These are phyloP conservation scores for Drosophila fuyamai DNA, from an alignment of 1,140 invertebrate species.

Conservation along the genomic window DNA sequence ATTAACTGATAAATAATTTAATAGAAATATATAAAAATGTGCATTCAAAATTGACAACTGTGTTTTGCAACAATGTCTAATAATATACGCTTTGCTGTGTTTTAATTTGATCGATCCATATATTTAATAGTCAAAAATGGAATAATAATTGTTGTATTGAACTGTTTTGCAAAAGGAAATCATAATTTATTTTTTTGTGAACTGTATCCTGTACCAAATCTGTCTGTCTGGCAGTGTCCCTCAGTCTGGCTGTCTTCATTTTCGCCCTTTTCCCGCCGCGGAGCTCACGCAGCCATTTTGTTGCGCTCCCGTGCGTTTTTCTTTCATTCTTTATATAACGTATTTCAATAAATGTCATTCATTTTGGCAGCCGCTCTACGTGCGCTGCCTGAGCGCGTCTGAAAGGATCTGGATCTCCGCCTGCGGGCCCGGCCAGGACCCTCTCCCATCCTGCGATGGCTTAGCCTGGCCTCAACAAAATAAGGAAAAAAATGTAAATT, in stretches of 20 bases:
- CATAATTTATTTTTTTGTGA: not conserved
- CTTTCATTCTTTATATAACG: constrained; percentile 62
- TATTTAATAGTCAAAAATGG: not conserved
- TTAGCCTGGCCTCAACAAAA: constrained; percentile 31
- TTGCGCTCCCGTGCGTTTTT: constrained; percentile 60
- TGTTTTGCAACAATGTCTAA: too few relatives aligned
- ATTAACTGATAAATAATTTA: too few relatives aligned
- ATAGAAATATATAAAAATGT: too few relatives aligned
- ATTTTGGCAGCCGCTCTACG: constrained; percentile 76
- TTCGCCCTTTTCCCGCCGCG: constrained; percentile 11
- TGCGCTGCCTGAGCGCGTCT: constrained; percentile 72
- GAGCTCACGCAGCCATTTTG: constrained; percentile 55
- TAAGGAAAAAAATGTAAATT: constrained; percentile 42
- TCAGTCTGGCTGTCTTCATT: constrained; percentile 6
- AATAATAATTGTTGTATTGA: too few relatives aligned
- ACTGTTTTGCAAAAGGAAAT: not conserved
- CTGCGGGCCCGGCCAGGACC: constrained; percentile 19
- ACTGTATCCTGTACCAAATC: constrained; percentile 6
- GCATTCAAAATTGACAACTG: too few relatives aligned
- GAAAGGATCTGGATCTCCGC: constrained; percentile 50
- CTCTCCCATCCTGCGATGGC: constrained; percentile 8
- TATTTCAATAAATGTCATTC: constrained; percentile 82
- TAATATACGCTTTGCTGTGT: too few relatives aligned
- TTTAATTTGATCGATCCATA: too few relatives aligned
- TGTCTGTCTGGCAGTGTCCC: constrained; percentile 37